phyloP scores from a whole-genome alignment of 2,113 vertebrate species.

The Otocyon megalotis region DNA sequence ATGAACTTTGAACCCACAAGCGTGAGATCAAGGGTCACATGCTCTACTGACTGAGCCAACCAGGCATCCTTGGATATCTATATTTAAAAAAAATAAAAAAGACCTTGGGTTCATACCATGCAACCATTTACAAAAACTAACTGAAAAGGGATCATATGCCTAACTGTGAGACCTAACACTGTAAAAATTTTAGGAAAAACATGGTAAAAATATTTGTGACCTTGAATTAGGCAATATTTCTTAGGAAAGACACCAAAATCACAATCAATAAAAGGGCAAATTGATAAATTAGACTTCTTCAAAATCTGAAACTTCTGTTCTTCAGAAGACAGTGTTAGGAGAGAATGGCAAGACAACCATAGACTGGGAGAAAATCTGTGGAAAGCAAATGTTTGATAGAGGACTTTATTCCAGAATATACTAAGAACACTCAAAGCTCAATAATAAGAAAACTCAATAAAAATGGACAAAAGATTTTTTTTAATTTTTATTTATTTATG shows the following conservation, averaged over 20 bases:
- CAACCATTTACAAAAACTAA: neutral
- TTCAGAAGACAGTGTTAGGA: neutral
- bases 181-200: neutral
- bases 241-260: neutral
- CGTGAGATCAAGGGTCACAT: neutral
- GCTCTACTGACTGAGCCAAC: neutral
- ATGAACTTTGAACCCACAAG: neutral
- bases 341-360: neutral
- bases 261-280: neutral
- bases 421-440: constrained; percentile 9
- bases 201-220: neutral
- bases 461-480: neutral
- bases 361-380: neutral
- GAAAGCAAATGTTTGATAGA: neutral
- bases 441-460: neutral
- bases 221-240: neutral
- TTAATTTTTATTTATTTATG: too few relatives aligned
- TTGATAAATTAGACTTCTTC: neutral
- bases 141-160: neutral
- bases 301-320: constrained; percentile 6
- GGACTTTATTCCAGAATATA: neutral
- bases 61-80: neutral
- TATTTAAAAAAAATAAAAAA: neutral
- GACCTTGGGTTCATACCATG: neutral
- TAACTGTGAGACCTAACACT: neutral